Percentiles rank a stretch among this genome's conserved stretches.
Conservation (phyloP, 2,888 invertebrate genomes). For the Empis livida region DNA sequence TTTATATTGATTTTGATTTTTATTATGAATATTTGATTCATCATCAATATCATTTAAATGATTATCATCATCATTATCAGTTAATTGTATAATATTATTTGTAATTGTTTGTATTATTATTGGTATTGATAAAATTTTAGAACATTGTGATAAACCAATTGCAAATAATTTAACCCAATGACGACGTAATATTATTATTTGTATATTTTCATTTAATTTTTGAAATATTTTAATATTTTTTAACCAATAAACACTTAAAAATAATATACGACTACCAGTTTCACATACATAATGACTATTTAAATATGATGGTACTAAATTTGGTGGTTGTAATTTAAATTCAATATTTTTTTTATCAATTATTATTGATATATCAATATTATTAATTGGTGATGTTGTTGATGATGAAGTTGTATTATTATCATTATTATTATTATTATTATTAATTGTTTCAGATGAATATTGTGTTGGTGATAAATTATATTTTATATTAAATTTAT, state of each 20-base stretch:
- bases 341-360: constrained; percentile 33
- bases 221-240: constrained; percentile 72
- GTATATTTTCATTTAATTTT: constrained; percentile 66
- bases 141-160: constrained; percentile 78
- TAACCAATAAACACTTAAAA: constrained; percentile 83
- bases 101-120: constrained; percentile 65
- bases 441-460: background rate
- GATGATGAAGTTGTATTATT: constrained; percentile 8
- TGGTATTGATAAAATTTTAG: constrained; percentile 60
- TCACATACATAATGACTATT: constrained; percentile 93
- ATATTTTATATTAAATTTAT: background rate
- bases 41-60: background rate
- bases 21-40: too few relatives aligned
- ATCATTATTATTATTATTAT: background rate
- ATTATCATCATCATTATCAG: constrained; percentile 15
- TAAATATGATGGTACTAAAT: constrained; percentile 74
- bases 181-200: constrained; percentile 69
- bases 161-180: constrained; percentile 91
- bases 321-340: constrained; percentile 64
- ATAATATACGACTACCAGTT: constrained; percentile 82
- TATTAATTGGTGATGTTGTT: constrained; percentile 13
- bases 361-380: constrained; percentile 48
- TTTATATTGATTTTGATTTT: too few relatives aligned
- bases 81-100: constrained; percentile 43
- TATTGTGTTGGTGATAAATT: too few relatives aligned